These are phyloP conservation scores for Dromococcyx pavoninus DNA, from an alignment of 2,797 vertebrate species.

Conservation along the genomic window DNA sequence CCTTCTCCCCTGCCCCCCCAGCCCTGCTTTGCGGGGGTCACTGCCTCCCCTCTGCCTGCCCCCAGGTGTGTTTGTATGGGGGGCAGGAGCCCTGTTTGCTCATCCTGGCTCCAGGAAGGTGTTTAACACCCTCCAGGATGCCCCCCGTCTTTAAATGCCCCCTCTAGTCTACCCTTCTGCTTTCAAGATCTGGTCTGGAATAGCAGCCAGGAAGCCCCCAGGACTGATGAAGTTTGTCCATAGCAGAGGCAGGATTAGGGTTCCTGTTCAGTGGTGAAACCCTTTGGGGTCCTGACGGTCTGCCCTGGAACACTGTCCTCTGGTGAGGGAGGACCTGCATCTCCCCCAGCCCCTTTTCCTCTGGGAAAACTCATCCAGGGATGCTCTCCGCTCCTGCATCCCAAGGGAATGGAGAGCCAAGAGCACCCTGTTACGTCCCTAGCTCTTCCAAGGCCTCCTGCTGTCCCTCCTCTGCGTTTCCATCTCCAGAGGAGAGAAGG, in stretches of 20 bases:
- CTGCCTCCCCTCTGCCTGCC: neutral
- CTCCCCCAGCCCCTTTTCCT: neutral
- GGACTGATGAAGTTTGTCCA: neutral
- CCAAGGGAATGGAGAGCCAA: neutral
- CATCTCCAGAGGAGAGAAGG: neutral
- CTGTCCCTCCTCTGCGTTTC: neutral
- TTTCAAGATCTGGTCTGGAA: neutral
- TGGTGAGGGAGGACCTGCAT: neutral
- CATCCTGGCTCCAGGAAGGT: neutral
- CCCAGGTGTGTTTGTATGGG: neutral
- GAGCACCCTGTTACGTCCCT: neutral
- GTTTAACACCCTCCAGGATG: neutral
- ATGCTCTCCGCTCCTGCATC: neutral
- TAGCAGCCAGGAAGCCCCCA: neutral
- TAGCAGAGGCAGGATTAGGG: rapidly evolving
- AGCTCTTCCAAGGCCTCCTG: neutral
- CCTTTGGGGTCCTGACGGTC: neutral
- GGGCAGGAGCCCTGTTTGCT: neutral
- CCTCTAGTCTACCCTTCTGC: neutral
- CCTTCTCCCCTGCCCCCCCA: neutral
- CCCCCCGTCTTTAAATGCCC: neutral
- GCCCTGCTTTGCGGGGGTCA: too few species aligned
- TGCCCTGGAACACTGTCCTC: neutral
- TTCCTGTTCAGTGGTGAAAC: neutral
- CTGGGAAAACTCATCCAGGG: neutral